Percentiles rank a stretch among this genome's conserved stretches.
Conservation (phyloP, 2,113 vertebrate genomes). For the Hippocampus guttulatus region DNA sequence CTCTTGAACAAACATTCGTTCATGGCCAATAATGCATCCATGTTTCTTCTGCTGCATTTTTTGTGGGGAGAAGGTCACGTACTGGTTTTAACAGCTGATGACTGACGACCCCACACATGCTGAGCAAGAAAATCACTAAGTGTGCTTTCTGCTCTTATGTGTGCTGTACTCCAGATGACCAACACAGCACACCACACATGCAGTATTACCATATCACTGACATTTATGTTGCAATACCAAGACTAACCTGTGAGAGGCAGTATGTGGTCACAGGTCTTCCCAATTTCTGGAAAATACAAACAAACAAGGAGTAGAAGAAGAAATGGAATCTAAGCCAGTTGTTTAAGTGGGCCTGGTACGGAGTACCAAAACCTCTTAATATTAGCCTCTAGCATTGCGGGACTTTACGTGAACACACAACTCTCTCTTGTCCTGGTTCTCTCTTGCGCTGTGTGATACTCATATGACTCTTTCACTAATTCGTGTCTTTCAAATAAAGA, state of each 20-base stretch:
- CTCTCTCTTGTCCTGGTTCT: too few species aligned
- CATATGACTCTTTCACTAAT: too few species aligned
- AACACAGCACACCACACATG: neutral
- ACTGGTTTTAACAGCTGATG: too few species aligned
- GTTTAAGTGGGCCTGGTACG: too few species aligned
- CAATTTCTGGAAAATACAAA: neutral
- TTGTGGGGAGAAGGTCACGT: too few species aligned
- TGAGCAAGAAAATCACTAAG: neutral
- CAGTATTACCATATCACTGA: neutral
- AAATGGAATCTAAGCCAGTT: neutral
- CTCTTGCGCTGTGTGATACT: too few species aligned
- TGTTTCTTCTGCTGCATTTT: neutral
- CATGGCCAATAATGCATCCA: neutral
- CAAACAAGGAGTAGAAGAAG: neutral
- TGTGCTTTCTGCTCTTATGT: neutral
- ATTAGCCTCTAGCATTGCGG: too few species aligned
- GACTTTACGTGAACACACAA: too few species aligned
- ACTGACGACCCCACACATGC: too few species aligned
- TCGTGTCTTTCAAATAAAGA: too few species aligned
- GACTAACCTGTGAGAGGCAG: neutral
- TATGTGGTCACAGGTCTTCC: too few species aligned
- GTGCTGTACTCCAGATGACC: neutral
- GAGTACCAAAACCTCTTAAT: too few species aligned
- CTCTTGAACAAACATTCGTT: neutral
- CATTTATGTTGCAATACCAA: neutral